A percentile compares a stretch with the other conserved stretches of the same genome.
Conservation (phyloP, 2,888 invertebrate genomes). For the Hirtodrosophila alboralis region DNA sequence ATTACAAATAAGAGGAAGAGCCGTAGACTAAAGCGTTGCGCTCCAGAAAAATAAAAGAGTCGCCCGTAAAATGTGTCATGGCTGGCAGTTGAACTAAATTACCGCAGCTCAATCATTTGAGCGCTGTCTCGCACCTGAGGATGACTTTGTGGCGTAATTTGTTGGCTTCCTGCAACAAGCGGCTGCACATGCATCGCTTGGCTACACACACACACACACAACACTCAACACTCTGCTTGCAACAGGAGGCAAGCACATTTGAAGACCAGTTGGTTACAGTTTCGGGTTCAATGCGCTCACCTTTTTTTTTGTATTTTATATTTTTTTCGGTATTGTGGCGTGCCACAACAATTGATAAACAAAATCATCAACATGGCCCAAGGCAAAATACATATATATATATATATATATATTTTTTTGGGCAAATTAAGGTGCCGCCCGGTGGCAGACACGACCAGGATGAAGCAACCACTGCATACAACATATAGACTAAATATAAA, state of each 20-base stretch:
- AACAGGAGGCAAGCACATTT: conserved; percentile 39
- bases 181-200: conserved; percentile 75
- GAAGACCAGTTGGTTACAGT: conserved; percentile 52
- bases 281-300: conserved; percentile 69
- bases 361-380: conserved; percentile 55
- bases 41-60: conserved; percentile 70
- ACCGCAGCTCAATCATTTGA: conserved; percentile 57
- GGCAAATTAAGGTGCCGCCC: conserved; percentile 70
- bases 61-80: conserved; percentile 69
- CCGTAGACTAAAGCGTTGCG: conserved; percentile 47
- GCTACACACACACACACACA: too few relatives aligned
- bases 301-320: conserved; percentile 4
- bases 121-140: conserved; percentile 50
- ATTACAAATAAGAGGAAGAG: background rate
- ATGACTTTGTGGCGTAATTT: conserved; percentile 65
- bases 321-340: conserved; percentile 43
- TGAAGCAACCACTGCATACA: conserved; percentile 23
- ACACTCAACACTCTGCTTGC: conserved; percentile 23
- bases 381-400: too few relatives aligned
- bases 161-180: conserved; percentile 79
- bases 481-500: conserved; percentile 13
- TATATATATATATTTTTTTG: conserved; percentile 37
- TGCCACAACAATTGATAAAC: conserved; percentile 64
- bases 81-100: conserved; percentile 69
- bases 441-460: conserved; percentile 64